These are phyloP conservation scores for Euclidia mi DNA, from an alignment of 2,888 invertebrate genomes.

Conservation along the genomic window DNA sequence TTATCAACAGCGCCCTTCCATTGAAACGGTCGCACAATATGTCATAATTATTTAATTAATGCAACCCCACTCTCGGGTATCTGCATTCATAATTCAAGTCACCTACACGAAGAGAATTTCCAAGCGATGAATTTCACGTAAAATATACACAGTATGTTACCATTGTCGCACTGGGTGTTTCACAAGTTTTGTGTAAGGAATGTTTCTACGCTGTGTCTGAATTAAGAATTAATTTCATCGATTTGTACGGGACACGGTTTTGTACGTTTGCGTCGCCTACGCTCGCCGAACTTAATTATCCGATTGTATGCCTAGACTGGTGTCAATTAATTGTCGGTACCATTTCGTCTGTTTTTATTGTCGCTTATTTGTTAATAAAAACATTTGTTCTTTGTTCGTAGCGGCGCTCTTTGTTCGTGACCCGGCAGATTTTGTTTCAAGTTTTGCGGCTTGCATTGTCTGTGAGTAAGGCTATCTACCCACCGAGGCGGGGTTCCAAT, in stretches of 20 bases:
- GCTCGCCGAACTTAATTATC: slow-evolving; percentile 75
- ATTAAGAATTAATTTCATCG: slow-evolving; percentile 62
- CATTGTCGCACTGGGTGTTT: slow-evolving; percentile 27
- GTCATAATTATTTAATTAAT: slow-evolving; percentile 90
- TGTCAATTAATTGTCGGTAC: slow-evolving; percentile 71
- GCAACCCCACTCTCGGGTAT: slow-evolving; percentile 76
- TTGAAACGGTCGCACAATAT: slow-evolving; percentile 86
- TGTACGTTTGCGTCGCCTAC: slow-evolving; percentile 68
- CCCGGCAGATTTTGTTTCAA: slow-evolving; percentile 19
- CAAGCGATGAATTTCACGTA: slow-evolving; percentile 39
- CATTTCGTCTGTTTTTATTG: slow-evolving; percentile 56
- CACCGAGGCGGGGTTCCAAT: too few species aligned
- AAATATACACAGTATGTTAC: slow-evolving; percentile 11
- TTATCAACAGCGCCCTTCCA: slow-evolving; percentile 83
- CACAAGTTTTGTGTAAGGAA: background rate
- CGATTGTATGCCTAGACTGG: slow-evolving; percentile 72
- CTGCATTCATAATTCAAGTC: slow-evolving; percentile 77
- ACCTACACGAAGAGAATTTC: slow-evolving; percentile 63
- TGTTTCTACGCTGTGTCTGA: slow-evolving; percentile 47
- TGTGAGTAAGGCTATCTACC: too few species aligned
- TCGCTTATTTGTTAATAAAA: slow-evolving; percentile 55
- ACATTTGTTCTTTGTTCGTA: slow-evolving; percentile 47
- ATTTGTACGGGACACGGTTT: slow-evolving; percentile 50
- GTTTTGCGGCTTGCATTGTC: slow-evolving; percentile 24
- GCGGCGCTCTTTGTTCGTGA: slow-evolving; percentile 29